Conservation (phyloP, 1,140 invertebrate genomes). For the Matsumurasca onukii region DNA sequence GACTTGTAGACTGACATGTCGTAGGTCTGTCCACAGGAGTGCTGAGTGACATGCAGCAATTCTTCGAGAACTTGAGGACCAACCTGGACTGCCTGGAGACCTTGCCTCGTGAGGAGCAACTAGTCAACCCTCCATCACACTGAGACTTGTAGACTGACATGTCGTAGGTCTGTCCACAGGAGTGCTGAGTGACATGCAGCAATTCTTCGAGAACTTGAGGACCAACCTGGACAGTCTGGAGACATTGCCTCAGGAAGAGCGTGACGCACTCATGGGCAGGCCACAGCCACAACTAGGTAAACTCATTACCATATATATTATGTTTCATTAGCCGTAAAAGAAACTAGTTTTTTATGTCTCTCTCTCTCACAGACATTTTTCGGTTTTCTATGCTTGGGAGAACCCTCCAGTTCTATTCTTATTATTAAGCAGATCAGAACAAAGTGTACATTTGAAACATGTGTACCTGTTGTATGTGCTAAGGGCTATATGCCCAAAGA, state of each 20-base stretch:
- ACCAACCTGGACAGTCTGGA: conserved; percentile 41
- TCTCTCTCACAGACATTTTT: no score
- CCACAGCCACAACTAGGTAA: conserved; percentile 31
- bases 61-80: conserved; percentile 40
- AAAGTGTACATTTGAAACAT: no score
- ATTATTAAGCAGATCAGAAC: no score
- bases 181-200: conserved; percentile 42
- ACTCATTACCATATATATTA: no score
- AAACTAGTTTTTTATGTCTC: no score
- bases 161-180: conserved; percentile 35
- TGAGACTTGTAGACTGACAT: no score
- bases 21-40: conserved; percentile 36
- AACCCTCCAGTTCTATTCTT: no score
- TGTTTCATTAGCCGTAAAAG: no score
- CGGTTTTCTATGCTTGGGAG: no score
- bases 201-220: conserved; percentile 41
- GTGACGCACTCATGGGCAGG: conserved; percentile 35
- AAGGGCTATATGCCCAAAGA: no score
- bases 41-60: conserved; percentile 43
- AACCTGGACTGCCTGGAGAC: conserved; percentile 41
- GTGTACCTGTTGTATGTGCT: no score
- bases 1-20: no score
- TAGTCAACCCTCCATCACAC: conserved; percentile 32
- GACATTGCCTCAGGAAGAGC: conserved; percentile 36
- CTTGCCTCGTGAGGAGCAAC: conserved; percentile 35